Evolutionary conservation across 2,113 vertebrate genomes (phyloP).

Genomic region (Odocoileus hemionus): DNA sequence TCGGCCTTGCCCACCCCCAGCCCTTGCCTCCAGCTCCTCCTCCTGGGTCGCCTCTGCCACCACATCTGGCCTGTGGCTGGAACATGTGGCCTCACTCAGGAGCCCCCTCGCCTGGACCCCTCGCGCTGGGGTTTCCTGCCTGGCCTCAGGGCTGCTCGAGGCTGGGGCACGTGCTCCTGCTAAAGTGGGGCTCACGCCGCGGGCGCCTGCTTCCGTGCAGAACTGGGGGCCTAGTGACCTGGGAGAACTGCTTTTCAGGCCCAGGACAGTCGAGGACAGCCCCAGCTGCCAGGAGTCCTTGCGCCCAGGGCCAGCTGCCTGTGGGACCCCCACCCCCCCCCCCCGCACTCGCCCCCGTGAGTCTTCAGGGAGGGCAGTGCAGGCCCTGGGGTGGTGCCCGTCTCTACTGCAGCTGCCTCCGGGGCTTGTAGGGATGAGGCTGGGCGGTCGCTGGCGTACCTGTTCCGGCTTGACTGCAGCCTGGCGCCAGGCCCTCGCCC

Average conservation of each 20-base stretch:
- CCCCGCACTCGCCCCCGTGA: fast-evolving
- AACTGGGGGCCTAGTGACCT: background rate
- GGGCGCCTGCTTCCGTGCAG: fast-evolving
- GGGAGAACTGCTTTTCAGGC: background rate
- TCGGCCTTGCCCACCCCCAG: fast-evolving
- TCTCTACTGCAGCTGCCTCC: background rate
- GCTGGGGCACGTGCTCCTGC: fast-evolving
- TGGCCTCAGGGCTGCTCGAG: background rate
- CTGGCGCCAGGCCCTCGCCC: background rate
- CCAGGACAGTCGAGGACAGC: too few relatives aligned
- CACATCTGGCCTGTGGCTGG: background rate
- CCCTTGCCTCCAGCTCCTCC: background rate
- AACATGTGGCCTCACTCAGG: fast-evolving
- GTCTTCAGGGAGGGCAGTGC: background rate
- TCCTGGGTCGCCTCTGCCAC: fast-evolving
- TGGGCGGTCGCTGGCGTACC: fast-evolving
- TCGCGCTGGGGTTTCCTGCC: background rate
- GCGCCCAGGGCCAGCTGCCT: background rate
- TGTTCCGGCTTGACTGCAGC: background rate
- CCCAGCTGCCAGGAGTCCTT: background rate
- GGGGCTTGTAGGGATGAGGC: background rate
- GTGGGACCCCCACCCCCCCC: background rate
- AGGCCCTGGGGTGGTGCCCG: too few relatives aligned
- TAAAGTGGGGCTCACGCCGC: fast-evolving
- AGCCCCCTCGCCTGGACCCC: fast-evolving